These are phyloP conservation scores for Brenthis ino DNA, from an alignment of 2,888 invertebrate genomes.

Conservation along the genomic window DNA sequence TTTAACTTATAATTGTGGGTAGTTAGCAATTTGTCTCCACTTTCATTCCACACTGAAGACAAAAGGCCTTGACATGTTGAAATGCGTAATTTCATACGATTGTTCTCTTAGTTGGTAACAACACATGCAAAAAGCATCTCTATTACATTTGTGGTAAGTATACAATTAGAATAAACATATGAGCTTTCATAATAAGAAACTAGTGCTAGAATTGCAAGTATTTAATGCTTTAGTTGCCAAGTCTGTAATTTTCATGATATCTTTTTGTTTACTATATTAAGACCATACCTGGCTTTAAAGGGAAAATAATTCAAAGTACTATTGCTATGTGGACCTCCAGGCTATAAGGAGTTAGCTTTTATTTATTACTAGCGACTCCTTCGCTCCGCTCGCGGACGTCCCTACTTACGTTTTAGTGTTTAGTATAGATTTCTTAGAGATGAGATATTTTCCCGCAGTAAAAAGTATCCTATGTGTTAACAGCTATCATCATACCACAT, in stretches of 20 bases:
- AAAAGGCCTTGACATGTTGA: slow-evolving; percentile 40
- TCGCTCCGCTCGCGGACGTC: no score
- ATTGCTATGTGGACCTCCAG: no score
- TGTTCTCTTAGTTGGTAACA: slow-evolving; percentile 21
- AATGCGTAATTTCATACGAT: slow-evolving; percentile 29
- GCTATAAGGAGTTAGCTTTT: no score
- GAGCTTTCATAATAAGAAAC: slow-evolving; percentile 19
- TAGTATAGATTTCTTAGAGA: no score
- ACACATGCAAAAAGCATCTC: neutral
- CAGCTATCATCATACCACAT: no score
- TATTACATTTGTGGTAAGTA: slow-evolving; percentile 1
- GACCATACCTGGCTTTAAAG: neutral
- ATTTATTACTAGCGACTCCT: no score
- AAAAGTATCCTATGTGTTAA: no score
- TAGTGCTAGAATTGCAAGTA: slow-evolving; percentile 24
- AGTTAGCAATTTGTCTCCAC: slow-evolving; percentile 14
- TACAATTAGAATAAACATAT: neutral
- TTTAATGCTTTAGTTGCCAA: slow-evolving; percentile 10
- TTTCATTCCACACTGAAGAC: slow-evolving; percentile 31
- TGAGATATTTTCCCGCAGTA: no score
- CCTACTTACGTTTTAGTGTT: no score
- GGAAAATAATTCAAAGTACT: no score
- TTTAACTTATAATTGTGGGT: slow-evolving; percentile 1
- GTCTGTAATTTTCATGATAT: slow-evolving; percentile 2
- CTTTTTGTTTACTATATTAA: slow-evolving; percentile 14